Evolutionary conservation across 2,888 invertebrate genomes (phyloP), one percentile per base, ranked within the genome.

Genomic region (Girardia tigrina): DNA sequence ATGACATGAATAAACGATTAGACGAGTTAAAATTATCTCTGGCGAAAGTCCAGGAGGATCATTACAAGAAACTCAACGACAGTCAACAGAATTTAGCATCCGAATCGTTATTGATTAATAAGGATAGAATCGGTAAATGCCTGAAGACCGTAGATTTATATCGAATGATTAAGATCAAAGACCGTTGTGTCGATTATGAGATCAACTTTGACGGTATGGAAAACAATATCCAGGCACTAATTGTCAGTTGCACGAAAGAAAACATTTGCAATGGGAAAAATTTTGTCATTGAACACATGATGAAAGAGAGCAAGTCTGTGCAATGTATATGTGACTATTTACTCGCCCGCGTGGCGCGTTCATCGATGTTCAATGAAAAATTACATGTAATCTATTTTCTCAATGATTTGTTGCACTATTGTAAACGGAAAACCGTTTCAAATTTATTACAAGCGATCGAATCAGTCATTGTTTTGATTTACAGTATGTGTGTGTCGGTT

Each of bases 311-410:
- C 14, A 70, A 42, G 20, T 29, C 26, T 26, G 20, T 71, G 6
- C 71, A 70, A 23, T 29, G 77, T 20, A 29, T 77, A 8, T 42
- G 27, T 23, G 69, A 75, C 16, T 76, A 76, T 75, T 73, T 76
- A 2, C 29, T 76, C 27, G 20, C 29, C 1, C 69, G 42, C 27
- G 76, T 76, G 26, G 29, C 73, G 4, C n/a, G 42, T 1, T 36
- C 70, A 28, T 36, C 28, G 27, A 26, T 89, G 72, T 97, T 97
- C 87, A 89, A 90, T 79, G 90, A 92, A 86, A 91, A 94, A 85
- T 89, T 98, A 77, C 97, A 98, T 87, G 89, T 98, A 84, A 93
- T 98, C 84, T 98, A 98, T 87, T 88, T 98, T 82, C 91, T 98
- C 81, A 98, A 98, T 87, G 97, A 98, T 88, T 91, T 98, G 78